phyloP scores from a whole-genome alignment of 2,113 vertebrate genomes.

The Strix uralensis region DNA sequence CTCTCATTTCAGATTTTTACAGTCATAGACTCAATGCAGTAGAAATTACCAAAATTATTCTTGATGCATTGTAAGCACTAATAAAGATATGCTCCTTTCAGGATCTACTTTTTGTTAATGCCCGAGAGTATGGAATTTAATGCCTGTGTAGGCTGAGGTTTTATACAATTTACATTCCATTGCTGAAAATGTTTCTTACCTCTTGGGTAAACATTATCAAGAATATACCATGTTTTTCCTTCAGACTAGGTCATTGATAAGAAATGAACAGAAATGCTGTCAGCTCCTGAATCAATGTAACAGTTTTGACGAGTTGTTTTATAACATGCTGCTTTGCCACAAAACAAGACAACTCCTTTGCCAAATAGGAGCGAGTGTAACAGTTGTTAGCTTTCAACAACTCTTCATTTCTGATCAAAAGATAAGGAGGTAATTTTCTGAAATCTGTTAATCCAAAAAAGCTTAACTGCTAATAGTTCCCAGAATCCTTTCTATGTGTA shows the following conservation, averaged over 20 bases:
- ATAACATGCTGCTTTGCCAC: constrained; percentile 58
- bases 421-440: constrained; percentile 67
- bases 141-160: background rate
- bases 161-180: background rate
- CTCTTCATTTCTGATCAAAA: constrained; percentile 72
- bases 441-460: constrained; percentile 71
- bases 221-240: background rate
- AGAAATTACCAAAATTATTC: background rate
- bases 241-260: constrained; percentile 34
- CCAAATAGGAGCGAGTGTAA: constrained; percentile 64
- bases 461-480: constrained; percentile 69
- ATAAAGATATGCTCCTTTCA: background rate
- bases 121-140: background rate
- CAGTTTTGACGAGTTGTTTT: constrained; percentile 65
- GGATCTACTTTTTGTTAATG: background rate
- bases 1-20: background rate
- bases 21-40: background rate
- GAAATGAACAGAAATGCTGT: constrained; percentile 53
- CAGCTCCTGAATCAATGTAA: constrained; percentile 22
- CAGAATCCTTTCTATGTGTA: constrained; percentile 35
- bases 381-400: constrained; percentile 74
- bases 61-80: background rate
- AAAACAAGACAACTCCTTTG: constrained; percentile 68
- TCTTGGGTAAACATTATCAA: constrained; percentile 14
- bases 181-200: constrained; percentile 39